A percentile compares a stretch with the other conserved stretches of the same genome.
These are phyloP conservation scores for Isaurus tuberculatus DNA, from an alignment of 92 coral and sea anemone genomes.

Conservation along the genomic window DNA sequence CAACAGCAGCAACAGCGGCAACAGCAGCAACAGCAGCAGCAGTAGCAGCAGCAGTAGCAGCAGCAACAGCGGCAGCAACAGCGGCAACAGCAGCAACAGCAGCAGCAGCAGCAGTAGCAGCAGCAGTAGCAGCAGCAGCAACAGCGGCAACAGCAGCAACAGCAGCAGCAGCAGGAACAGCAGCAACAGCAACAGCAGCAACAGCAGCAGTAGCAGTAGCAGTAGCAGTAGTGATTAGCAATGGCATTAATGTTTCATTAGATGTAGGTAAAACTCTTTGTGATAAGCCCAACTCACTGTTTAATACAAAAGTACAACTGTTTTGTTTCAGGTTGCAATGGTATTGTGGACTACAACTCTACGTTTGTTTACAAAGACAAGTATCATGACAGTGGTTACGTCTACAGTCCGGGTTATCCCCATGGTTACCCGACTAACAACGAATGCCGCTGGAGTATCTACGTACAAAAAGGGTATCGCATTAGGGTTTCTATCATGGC, in stretches of 20 bases:
- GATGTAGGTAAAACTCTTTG: conserved; percentile 16
- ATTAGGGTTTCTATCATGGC: conserved; percentile 35
- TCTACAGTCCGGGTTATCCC: conserved; percentile 72
- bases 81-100: not conserved
- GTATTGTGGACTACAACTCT: conserved; percentile 34
- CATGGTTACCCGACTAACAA: conserved; percentile 46
- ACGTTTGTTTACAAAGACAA: conserved; percentile 76
- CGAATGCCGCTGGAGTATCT: conserved; percentile 73
- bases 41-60: conserved; percentile 7
- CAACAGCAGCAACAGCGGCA: not conserved
- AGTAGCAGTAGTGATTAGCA: not conserved
- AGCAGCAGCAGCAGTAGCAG: not conserved
- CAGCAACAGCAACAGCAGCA: not conserved
- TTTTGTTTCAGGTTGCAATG: conserved; percentile 64
- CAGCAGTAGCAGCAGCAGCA: not conserved
- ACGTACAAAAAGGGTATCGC: conserved; percentile 58
- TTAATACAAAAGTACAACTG: not conserved
- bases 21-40: not conserved
- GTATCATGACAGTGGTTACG: conserved; percentile 67
- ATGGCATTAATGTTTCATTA: conserved; percentile 22
- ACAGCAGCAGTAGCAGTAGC: not conserved
- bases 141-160: not conserved
- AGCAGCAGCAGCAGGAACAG: not conserved
- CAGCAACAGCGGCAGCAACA: not conserved
- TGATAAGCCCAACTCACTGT: too few relatives aligned